Evolutionary conservation across 2,888 invertebrate species (phyloP), one percentile per base, ranked within the genome.

Genomic region (Stenodera caucasica): DNA sequence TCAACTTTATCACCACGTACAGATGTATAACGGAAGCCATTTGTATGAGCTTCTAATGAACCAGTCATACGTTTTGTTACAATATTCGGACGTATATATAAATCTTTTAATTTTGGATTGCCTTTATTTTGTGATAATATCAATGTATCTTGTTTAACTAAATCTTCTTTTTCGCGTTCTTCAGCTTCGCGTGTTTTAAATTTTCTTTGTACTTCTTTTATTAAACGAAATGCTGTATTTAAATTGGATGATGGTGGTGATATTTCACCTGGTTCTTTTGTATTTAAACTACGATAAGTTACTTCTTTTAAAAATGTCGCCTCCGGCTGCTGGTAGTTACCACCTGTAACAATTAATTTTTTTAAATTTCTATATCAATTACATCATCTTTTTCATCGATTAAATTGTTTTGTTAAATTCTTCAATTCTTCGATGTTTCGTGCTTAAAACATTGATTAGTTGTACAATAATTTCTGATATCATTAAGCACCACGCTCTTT

Each of bases 1-100:
- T 99, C 99, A 7, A 99, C 98, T 85, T 99, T 99, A 77, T 99
- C 99, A 5, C 99, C 99, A 73, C 98, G 88, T n/a, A 99, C 95
- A 0, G 98, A 98, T 0, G 98, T 98, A 78, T 98, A 99, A 14
- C 74, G 63, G 76, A 95, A 95, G 11, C 98, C 98, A 76, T 99
- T 99, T 0, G 90, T 88, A 75, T 99, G 99, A 0, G 99, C 94
- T 81, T 99, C 98, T 64, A 98, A 82, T 2, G 90, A 89, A 26
- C 93, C 95, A 21, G 94, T 94, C 90, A 98, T 97, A 77, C 98
- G 86, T 79, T 96, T 96, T 1, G 96, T 93, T 1, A 98, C 96
- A 76, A 99, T 97, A 79, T 98, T 99, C n/a, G 99, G 99, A 70
- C 99, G 87, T 78, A 99, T 98, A 78, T 96, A 99, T 63, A 98